phyloP scores from a whole-genome alignment of 2,888 invertebrate species.

The Athripsodes cinereus region DNA sequence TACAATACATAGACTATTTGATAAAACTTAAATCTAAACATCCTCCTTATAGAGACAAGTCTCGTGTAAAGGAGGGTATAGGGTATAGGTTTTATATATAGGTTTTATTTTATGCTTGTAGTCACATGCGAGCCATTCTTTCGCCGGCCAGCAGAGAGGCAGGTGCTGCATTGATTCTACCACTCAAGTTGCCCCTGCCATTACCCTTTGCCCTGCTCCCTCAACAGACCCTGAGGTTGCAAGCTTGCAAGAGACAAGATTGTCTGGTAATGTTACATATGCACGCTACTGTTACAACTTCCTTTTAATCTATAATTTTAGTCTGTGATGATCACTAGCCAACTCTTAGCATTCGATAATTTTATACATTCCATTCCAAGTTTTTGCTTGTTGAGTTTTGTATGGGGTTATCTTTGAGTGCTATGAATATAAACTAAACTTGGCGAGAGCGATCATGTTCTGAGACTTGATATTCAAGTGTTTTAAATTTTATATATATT shows the following conservation, averaged over 20 bases:
- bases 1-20: no score
- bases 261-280: constrained; percentile 58
- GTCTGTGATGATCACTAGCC: constrained; percentile 48
- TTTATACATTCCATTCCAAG: constrained; percentile 1
- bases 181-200: constrained; percentile 24
- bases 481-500: no score
- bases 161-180: constrained; percentile 61
- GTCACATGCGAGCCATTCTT: constrained; percentile 24
- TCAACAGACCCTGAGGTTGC: constrained; percentile 22
- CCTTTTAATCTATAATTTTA: not conserved
- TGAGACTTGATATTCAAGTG: constrained; percentile 32
- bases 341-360: constrained; percentile 48
- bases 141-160: constrained; percentile 23
- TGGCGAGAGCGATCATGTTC: constrained; percentile 47
- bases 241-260: constrained; percentile 60
- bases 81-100: no score
- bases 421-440: constrained; percentile 39
- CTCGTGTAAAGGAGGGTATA: no score
- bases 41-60: no score
- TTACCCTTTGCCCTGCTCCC: constrained; percentile 19
- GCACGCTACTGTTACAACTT: not conserved
- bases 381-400: constrained; percentile 6
- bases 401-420: constrained; percentile 40
- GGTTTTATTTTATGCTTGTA: constrained; percentile 8
- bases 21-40: no score